Evolutionary conservation across 2,888 invertebrate genomes (phyloP).

Genomic region (Ischnura elegans): DNA sequence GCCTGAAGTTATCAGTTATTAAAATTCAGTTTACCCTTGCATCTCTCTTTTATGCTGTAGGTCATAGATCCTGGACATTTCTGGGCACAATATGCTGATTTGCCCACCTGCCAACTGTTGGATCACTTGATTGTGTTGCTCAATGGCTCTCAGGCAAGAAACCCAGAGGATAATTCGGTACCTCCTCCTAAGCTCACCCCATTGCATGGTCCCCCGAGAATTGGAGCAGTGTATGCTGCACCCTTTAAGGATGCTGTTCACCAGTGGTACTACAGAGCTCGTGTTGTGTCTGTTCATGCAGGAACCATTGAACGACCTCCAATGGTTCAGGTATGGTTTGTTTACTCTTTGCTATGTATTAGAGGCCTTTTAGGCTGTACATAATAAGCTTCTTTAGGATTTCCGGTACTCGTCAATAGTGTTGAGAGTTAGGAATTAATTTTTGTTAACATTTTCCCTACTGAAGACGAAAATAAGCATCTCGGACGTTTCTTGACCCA

Average conservation of each 20-base stretch:
- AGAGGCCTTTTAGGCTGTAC: too few species aligned
- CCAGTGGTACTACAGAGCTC: constrained; percentile 80
- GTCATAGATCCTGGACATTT: constrained; percentile 84
- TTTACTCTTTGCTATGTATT: background rate
- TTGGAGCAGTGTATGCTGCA: constrained; percentile 82
- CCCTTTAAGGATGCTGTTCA: constrained; percentile 78
- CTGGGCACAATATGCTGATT: constrained; percentile 83
- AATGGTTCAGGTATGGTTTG: constrained; percentile 9
- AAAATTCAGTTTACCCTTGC: constrained; percentile 9
- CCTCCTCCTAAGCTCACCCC: constrained; percentile 54
- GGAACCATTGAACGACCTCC: constrained; percentile 69
- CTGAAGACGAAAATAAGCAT: too few species aligned
- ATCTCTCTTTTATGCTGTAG: constrained; percentile 76
- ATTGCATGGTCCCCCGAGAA: constrained; percentile 74
- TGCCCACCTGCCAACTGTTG: constrained; percentile 76
- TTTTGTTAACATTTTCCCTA: too few species aligned
- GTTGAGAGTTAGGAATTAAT: too few species aligned
- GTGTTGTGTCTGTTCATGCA: constrained; percentile 78
- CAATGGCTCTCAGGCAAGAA: constrained; percentile 76
- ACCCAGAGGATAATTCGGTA: background rate
- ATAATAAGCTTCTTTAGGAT: too few species aligned
- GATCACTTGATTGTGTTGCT: constrained; percentile 76
- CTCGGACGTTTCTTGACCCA: too few species aligned
- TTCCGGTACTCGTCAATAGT: too few species aligned
- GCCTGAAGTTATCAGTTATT: too few species aligned